Percentiles rank a stretch among this genome's conserved stretches.
Conservation (phyloP, 2,113 vertebrate genomes). For the Periophthalmus modestus region DNA sequence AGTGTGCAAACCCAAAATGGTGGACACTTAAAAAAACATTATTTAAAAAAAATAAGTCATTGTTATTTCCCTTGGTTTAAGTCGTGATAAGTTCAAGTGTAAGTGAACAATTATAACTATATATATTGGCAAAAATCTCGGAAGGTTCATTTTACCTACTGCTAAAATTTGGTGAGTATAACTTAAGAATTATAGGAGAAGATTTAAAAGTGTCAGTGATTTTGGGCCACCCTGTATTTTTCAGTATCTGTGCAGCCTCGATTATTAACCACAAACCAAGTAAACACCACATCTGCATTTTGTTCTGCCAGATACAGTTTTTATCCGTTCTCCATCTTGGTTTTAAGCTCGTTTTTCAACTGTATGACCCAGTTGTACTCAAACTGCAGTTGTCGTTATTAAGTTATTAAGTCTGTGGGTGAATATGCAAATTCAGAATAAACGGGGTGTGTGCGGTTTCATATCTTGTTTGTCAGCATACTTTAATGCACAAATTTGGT, state of each 20-base stretch:
- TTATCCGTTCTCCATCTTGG: neutral
- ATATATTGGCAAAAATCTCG: too few relatives aligned
- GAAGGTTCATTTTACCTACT: too few relatives aligned
- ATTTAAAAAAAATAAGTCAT: too few relatives aligned
- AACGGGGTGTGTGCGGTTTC: conserved; percentile 13
- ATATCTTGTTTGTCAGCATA: neutral
- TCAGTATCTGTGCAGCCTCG: neutral
- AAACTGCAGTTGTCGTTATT: neutral
- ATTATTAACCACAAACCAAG: neutral
- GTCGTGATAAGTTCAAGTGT: too few relatives aligned
- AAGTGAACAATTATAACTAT: too few relatives aligned
- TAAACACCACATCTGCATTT: neutral
- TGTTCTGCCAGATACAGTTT: neutral
- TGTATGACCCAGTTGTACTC: neutral
- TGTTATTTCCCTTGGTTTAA: too few relatives aligned
- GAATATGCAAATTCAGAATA: neutral
- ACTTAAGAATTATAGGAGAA: too few relatives aligned
- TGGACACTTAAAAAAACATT: too few relatives aligned
- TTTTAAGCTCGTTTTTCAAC: neutral
- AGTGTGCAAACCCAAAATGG: too few relatives aligned
- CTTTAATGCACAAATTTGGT: neutral
- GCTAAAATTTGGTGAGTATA: too few relatives aligned
- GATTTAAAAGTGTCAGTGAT: too few relatives aligned
- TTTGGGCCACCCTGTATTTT: too few relatives aligned
- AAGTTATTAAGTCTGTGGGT: neutral